These are phyloP conservation scores for Onthophagus taurus DNA, from an alignment of 1,140 invertebrate genomes.

Conservation along the genomic window DNA sequence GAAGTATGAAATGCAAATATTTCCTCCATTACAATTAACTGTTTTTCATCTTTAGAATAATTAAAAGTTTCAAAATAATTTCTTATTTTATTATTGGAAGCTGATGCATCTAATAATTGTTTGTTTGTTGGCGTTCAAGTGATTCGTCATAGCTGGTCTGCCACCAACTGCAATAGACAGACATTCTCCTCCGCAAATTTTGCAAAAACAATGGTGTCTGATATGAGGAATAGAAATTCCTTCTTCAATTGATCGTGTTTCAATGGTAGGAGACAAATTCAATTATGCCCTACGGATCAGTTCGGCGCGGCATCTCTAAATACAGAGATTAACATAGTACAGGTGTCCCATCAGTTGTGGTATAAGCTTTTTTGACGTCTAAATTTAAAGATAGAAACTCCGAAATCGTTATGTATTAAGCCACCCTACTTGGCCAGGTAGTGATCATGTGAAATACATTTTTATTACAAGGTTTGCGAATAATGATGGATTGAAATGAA, in stretches of 20 bases:
- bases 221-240: constrained; percentile 17
- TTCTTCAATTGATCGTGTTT: constrained; percentile 16
- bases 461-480: no score
- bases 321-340: neutral
- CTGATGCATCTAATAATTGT: constrained; percentile 10
- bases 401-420: no score
- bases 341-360: no score
- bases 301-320: neutral
- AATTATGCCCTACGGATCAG: constrained; percentile 2
- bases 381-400: no score
- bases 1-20: constrained; percentile 9
- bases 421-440: no score
- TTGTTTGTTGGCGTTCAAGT: constrained; percentile 15
- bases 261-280: constrained; percentile 3
- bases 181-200: constrained; percentile 17
- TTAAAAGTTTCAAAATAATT: constrained; percentile 11
- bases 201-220: constrained; percentile 16
- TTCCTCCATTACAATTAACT: constrained; percentile 16
- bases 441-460: no score
- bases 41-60: constrained; percentile 18
- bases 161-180: constrained; percentile 14
- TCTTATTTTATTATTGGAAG: constrained; percentile 13
- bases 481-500: no score
- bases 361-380: no score
- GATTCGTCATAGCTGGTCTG: constrained; percentile 13